Evolutionary conservation across 2,888 invertebrate genomes (phyloP).

Genomic region (Drosophila neotestacea): DNA sequence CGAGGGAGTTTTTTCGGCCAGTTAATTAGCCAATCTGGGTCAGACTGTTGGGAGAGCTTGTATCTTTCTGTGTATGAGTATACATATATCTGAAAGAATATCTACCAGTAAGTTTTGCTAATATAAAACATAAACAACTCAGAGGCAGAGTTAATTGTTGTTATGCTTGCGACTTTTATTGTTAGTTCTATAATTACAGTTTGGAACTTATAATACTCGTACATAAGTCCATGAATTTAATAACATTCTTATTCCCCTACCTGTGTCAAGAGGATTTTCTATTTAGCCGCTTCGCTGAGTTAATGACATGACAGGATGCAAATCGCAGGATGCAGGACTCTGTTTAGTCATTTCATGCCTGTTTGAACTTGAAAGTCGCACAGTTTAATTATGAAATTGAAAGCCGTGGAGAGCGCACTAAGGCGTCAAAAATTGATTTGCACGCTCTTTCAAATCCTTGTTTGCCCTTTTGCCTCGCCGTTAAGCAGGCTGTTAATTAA

Average conservation of each 20-base stretch:
- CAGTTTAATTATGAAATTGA: slow-evolving; percentile 65
- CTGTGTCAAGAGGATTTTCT: slow-evolving; percentile 47
- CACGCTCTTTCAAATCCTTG: slow-evolving; percentile 16
- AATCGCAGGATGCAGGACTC: slow-evolving; percentile 27
- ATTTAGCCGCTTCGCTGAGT: slow-evolving; percentile 38
- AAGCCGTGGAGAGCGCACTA: slow-evolving; percentile 48
- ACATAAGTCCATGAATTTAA: background rate
- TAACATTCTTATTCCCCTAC: background rate
- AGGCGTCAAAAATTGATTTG: slow-evolving; percentile 65
- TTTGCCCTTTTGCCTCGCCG: slow-evolving; percentile 18
- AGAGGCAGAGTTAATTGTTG: slow-evolving; percentile 24
- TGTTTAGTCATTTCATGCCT: slow-evolving; percentile 66
- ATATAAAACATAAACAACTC: slow-evolving; percentile 61
- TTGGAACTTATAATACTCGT: background rate
- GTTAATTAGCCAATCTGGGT: slow-evolving; percentile 74
- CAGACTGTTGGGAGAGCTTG: slow-evolving; percentile 37
- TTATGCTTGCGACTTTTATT: slow-evolving; percentile 1
- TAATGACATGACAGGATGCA: slow-evolving; percentile 26
- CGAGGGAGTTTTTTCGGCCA: slow-evolving; percentile 27
- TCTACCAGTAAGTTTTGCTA: slow-evolving; percentile 54
- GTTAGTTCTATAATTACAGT: background rate
- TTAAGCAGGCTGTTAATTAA: slow-evolving; percentile 71
- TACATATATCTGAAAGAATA: slow-evolving; percentile 12
- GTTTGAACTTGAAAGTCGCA: slow-evolving; percentile 68
- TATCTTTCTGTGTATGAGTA: slow-evolving; percentile 8